Evolutionary conservation across 2,113 vertebrate species (phyloP), one percentile per base, ranked within the genome.

Genomic region (Solenodon paradoxus): DNA sequence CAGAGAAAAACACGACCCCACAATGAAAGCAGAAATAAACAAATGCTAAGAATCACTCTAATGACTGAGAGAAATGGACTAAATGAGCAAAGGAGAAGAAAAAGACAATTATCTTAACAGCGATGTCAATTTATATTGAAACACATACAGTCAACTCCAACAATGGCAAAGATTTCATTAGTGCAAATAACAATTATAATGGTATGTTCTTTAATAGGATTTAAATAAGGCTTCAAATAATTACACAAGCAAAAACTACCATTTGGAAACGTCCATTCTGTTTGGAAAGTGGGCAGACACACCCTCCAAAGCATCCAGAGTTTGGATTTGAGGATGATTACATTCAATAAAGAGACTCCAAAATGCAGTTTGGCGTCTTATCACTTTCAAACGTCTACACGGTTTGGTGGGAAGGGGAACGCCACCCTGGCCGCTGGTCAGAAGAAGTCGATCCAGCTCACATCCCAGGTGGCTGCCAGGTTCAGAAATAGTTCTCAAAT

Each of bases 141-240:
- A 98, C 92, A 97, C 88, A 95, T 96, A 95, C 92, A 96, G 49
- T 75, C 78, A 96, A 95, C 95, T 97, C 96, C 91, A 96, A 98
- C 97, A 98, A 97, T 96, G 98, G 96, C 97, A 97, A 95, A 98
- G 93, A 97, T 94, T 98, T 97, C 97, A 97, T 98, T 98, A 98
- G 98, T 98, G 98, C 98, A 98, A 98, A 98, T 98, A 98, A 98
- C 98, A 98, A 98, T 97, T 95, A 98, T 97, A 97, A 98, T 97
- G 98, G 98, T 98, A 98, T 97, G 97, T 97, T 98, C 97, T 98
- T 98, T 98, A 98, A 98, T 95, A 98, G 97, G 97, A 97, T 98
- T 98, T 98, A 99, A 98, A 98, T 98, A 98, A 98, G 98, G 98
- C 98, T 98, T 98, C 98, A 97, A 98, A 98, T 98, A 98, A 98